Evolutionary conservation across 2,797 vertebrate species (phyloP).

Genomic region (Malurus leucopterus): DNA sequence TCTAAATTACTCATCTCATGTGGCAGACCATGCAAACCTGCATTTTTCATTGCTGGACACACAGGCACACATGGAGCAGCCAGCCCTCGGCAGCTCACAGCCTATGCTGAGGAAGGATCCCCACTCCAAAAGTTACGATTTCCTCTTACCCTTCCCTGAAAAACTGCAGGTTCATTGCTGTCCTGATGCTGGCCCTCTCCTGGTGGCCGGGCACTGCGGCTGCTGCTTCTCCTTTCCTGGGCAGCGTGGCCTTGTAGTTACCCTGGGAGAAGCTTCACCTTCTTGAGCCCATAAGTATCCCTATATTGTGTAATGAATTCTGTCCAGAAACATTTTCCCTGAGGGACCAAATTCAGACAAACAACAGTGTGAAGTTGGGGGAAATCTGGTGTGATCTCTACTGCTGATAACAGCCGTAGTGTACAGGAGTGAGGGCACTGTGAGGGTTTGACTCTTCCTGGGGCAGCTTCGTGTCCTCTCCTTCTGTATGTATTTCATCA

Average conservation of each 20-base stretch:
- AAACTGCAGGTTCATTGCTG: neutral
- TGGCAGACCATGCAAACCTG: neutral
- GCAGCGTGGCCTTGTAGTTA: neutral
- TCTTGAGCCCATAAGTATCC: neutral
- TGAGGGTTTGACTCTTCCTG: neutral
- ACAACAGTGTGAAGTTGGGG: neutral
- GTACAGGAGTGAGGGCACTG: neutral
- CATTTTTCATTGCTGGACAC: neutral
- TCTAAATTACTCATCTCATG: neutral
- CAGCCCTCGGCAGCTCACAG: neutral
- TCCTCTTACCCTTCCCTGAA: neutral
- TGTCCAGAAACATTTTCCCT: neutral
- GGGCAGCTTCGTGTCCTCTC: neutral
- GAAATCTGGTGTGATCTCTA: neutral
- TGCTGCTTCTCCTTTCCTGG: neutral
- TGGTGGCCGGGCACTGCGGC: fast-evolving
- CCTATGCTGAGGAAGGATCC: neutral
- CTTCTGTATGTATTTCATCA: neutral
- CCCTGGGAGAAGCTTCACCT: neutral
- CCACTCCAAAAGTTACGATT: neutral
- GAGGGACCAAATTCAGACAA: neutral
- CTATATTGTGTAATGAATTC: neutral
- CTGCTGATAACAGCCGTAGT: neutral
- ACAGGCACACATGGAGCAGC: neutral
- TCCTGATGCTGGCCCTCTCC: neutral